These are phyloP conservation scores for Gerris buenoi DNA, from an alignment of 1,140 invertebrate species.

Conservation along the genomic window DNA sequence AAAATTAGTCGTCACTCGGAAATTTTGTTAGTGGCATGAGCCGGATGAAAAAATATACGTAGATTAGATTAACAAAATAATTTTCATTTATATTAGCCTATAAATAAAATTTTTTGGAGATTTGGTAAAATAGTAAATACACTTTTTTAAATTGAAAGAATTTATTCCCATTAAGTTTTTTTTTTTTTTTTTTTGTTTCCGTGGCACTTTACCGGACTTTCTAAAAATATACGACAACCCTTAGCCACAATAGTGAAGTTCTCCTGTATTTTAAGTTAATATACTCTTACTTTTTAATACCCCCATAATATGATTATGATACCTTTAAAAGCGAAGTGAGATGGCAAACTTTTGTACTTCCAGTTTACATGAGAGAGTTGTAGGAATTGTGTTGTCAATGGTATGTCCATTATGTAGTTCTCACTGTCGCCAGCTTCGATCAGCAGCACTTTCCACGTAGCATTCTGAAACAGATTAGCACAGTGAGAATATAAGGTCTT, in stretches of 20 bases:
- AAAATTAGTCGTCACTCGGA: too few relatives aligned
- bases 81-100: too few relatives aligned
- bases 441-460: constrained; percentile 36
- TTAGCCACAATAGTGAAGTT: neutral
- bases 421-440: constrained; percentile 39
- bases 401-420: constrained; percentile 49
- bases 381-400: constrained; percentile 42
- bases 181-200: too few relatives aligned
- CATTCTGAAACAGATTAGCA: constrained; percentile 30
- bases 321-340: constrained; percentile 35
- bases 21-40: too few relatives aligned
- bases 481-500: neutral
- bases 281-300: neutral
- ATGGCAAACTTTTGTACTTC: constrained; percentile 41
- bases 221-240: neutral
- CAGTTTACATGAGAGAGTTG: constrained; percentile 41
- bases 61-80: too few relatives aligned
- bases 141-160: too few relatives aligned
- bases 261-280: neutral
- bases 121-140: too few relatives aligned
- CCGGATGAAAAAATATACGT: too few relatives aligned
- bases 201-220: neutral
- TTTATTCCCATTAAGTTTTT: too few relatives aligned
- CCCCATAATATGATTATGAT: neutral
- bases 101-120: too few relatives aligned